These are phyloP conservation scores for Dendrolimus houi DNA, from an alignment of 2,888 invertebrate species.

Conservation along the genomic window DNA sequence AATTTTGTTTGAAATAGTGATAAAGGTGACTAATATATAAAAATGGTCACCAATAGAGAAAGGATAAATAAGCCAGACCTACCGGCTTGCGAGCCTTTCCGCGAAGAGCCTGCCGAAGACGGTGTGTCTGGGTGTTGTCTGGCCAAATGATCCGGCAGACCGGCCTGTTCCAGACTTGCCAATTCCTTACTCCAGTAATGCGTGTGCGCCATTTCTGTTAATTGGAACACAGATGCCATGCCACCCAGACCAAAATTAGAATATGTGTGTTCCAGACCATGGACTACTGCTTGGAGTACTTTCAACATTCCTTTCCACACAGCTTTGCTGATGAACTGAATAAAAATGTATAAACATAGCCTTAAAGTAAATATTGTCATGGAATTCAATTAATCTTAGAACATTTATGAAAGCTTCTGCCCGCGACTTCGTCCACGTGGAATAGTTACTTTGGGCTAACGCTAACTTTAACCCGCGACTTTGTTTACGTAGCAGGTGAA, in stretches of 20 bases:
- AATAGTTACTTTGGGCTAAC: too few relatives aligned
- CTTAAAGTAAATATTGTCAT: too few relatives aligned
- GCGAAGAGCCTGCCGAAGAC: constrained; percentile 70
- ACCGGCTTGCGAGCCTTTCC: constrained; percentile 83
- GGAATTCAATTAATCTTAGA: too few relatives aligned
- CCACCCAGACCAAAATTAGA: constrained; percentile 96
- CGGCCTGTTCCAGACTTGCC: constrained; percentile 74
- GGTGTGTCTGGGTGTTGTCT: constrained; percentile 50
- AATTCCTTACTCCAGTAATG: constrained; percentile 97
- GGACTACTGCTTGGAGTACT: constrained; percentile 90
- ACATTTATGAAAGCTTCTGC: too few relatives aligned
- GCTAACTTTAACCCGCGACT: too few relatives aligned
- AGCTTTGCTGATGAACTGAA: constrained; percentile 89
- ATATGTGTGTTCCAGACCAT: constrained; percentile 94
- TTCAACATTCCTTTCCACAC: constrained; percentile 98
- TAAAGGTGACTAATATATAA: too few relatives aligned
- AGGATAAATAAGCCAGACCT: constrained; percentile 3
- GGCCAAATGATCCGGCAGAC: constrained; percentile 56
- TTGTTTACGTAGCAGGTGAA: too few relatives aligned
- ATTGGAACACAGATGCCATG: constrained; percentile 97
- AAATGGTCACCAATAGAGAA: too few relatives aligned
- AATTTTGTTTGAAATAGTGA: too few relatives aligned
- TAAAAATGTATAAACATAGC: constrained; percentile 7
- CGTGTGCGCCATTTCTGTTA: constrained; percentile 98
- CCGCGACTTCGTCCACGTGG: too few relatives aligned